Base-by-base conservation (phyloP, 2,113 vertebrate species). In the Halichoerus grypus region DNA sequence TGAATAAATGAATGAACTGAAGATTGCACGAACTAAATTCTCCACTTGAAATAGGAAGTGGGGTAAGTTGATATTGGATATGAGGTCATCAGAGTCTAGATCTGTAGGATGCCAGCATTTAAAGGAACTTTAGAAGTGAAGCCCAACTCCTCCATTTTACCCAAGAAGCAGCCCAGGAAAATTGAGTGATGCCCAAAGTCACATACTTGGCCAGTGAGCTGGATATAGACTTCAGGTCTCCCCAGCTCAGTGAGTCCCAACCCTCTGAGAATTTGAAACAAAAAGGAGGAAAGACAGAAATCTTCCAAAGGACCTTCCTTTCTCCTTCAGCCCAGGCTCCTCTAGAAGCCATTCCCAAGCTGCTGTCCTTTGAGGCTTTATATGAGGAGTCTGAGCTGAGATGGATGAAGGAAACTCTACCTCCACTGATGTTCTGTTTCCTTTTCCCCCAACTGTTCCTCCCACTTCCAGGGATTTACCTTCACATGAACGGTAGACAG, bases 221-320 rank as follows among this genome's bases (percentile, higher is more conserved):
- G 57, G 82, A 88, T 72, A 4, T 28, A 28, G 33, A 61, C 31
- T 46, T 82, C 19, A 1, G 3, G 5, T 67, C 69, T 93, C 85
- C 39, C 63, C 21, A 76, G 7, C 51, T 82, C 49, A 74, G 18
- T 39, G 36, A 80, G 16, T 80, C 57, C 22, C 57, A 71, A n/a
- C 11, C n/a, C 16, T 95, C 79, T 76, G 71, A 95, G 63, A 91
- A 71, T 79, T 24, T 72, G n/a, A 76, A 46, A 69, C 24, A 49
- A 53, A 21, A 36, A 93, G 13, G 57, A 63, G 31, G 14, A 57
- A 16, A 67, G 36, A 22, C 42, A 59, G 36, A 87, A 88, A 39
- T 82, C 28, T 67, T 6, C 16, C 53, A 63, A 74, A 74, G 15
- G 63, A 5, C n/a, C 76, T 3, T 33, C 24, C 10, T 94, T 90